Evolutionary conservation across 2,888 invertebrate genomes (phyloP).

Genomic region (Itoplectis maculator): DNA sequence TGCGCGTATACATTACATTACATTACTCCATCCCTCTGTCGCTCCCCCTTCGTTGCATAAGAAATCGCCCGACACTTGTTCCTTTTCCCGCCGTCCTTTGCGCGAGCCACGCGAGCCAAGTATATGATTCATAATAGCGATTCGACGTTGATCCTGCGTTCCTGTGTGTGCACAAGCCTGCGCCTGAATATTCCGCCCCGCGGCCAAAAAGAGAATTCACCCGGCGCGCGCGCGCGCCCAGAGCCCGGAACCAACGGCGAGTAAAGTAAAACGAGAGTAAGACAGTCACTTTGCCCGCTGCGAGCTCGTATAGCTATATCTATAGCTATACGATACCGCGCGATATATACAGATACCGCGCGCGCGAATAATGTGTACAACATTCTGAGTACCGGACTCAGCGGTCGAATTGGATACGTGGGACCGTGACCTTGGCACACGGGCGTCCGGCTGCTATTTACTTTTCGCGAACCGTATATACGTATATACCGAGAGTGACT

Average conservation of each 20-base stretch:
- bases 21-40: conserved; percentile 25
- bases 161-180: not conserved
- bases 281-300: conserved; percentile 11
- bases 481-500: not conserved
- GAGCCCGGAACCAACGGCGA: conserved; percentile 36
- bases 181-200: conserved; percentile 19
- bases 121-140: conserved; percentile 35
- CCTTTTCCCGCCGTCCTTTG: not conserved
- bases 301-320: conserved; percentile 7
- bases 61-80: conserved; percentile 26
- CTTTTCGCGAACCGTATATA: conserved; percentile 22
- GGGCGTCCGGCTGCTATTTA: conserved; percentile 59
- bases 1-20: conserved; percentile 47
- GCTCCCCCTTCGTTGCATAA: conserved; percentile 32
- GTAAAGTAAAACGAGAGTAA: conserved; percentile 72
- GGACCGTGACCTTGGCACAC: conserved; percentile 73
- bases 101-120: not conserved
- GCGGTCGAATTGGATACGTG: conserved; percentile 73
- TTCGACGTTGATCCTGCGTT: conserved; percentile 21
- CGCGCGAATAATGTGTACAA: conserved; percentile 19
- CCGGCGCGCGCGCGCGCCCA: conserved; percentile 30
- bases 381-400: conserved; percentile 58
- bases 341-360: conserved; percentile 13
- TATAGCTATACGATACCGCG: not conserved
- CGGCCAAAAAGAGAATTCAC: conserved; percentile 42